phyloP scores from a whole-genome alignment of 92 coral and sea anemone species.

The Pocillopora meandrina region DNA sequence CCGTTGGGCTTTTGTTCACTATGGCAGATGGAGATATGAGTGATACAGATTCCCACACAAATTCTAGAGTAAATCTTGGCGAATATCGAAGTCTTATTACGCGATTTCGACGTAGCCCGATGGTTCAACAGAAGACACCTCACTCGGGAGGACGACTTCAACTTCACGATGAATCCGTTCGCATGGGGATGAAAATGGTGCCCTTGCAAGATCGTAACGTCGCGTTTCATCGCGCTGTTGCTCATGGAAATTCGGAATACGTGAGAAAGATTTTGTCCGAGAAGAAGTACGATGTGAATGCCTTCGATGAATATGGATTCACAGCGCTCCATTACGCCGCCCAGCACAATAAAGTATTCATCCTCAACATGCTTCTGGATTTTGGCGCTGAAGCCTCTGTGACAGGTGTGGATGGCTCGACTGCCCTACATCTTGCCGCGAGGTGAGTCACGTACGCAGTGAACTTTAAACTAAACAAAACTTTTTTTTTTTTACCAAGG shows the following conservation, averaged over 20 bases:
- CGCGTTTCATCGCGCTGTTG: constrained; percentile 38
- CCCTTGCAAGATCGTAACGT: constrained; percentile 26
- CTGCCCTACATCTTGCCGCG: constrained; percentile 45
- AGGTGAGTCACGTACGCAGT: constrained; percentile 25
- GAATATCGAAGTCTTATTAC: constrained; percentile 23
- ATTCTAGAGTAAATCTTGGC: constrained; percentile 16
- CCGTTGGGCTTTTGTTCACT: background rate
- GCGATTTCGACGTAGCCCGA: constrained; percentile 23
- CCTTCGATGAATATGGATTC: constrained; percentile 44
- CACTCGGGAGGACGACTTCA: constrained; percentile 25
- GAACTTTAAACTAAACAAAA: no score
- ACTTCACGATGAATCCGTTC: constrained; percentile 36
- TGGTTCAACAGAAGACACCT: constrained; percentile 26
- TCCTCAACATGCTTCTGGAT: constrained; percentile 45
- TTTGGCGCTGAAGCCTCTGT: constrained; percentile 32
- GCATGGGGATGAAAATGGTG: constrained; percentile 39
- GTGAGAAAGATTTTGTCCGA: constrained; percentile 39
- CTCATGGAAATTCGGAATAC: constrained; percentile 35
- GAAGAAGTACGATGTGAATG: constrained; percentile 25
- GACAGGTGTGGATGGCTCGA: constrained; percentile 29
- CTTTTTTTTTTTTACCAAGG: no score
- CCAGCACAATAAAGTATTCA: constrained; percentile 24
- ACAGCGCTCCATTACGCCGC: constrained; percentile 48
- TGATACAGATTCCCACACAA: constrained; percentile 21
- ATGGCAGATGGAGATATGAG: background rate